A percentile compares a stretch with the other conserved stretches of the same genome.
Evolutionary conservation across 2,888 invertebrate genomes (phyloP).

Genomic region (Scaptomyza parva): DNA sequence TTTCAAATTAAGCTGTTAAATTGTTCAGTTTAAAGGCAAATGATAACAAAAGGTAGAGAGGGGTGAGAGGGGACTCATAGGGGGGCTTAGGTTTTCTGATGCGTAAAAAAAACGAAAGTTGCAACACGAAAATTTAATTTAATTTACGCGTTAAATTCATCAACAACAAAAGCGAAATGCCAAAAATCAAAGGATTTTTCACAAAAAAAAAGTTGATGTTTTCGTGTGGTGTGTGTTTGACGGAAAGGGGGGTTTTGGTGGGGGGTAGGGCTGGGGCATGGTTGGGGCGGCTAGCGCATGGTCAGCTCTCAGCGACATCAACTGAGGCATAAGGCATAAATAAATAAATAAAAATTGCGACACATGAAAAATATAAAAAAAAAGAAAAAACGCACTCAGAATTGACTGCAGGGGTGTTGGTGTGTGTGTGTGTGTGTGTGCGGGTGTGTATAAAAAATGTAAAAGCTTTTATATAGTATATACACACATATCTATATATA

Average conservation of each 20-base stretch:
- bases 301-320: constrained; percentile 26
- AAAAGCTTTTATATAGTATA: constrained; percentile 52
- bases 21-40: constrained; percentile 33
- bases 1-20: constrained; percentile 26
- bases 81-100: neutral
- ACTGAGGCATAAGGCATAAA: constrained; percentile 31
- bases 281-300: constrained; percentile 14
- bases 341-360: constrained; percentile 29
- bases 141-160: constrained; percentile 42
- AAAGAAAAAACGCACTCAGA: constrained; percentile 3
- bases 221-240: neutral
- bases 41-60: constrained; percentile 15
- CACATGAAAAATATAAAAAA: constrained; percentile 19
- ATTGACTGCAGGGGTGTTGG: neutral
- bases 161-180: constrained; percentile 34
- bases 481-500: constrained; percentile 24
- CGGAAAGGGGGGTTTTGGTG: neutral
- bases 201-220: neutral
- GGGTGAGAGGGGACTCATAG: too few species aligned
- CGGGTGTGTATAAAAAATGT: constrained; percentile 57
- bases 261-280: neutral
- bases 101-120: constrained; percentile 29
- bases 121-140: constrained; percentile 58
- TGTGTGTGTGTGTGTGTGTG: neutral
- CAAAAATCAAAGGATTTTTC: constrained; percentile 62